A percentile compares a stretch with the other conserved stretches of the same genome.
Evolutionary conservation across 2,797 vertebrate species (phyloP).

Genomic region (Poeciliopsis presidionis): DNA sequence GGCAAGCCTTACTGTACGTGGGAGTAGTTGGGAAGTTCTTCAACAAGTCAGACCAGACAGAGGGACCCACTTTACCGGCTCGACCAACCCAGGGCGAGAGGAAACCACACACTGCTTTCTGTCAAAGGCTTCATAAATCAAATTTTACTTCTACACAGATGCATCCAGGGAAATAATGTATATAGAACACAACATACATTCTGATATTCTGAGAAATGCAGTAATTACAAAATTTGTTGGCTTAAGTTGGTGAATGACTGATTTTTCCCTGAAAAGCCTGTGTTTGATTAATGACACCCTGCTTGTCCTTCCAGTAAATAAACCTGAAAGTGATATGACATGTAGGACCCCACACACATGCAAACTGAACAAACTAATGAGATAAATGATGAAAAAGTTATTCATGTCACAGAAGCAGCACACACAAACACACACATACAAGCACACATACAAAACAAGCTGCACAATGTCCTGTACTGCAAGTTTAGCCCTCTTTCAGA

Average conservation of each 20-base stretch:
- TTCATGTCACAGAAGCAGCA: background rate
- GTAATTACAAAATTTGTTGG: background rate
- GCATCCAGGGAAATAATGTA: background rate
- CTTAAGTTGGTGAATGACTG: background rate
- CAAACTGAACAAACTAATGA: slow-evolving; percentile 14
- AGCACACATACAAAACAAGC: background rate
- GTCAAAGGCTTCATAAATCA: background rate
- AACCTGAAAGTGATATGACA: slow-evolving; percentile 7
- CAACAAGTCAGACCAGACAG: slow-evolving; percentile 10
- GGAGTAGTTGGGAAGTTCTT: slow-evolving; percentile 43
- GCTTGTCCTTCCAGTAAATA: slow-evolving; percentile 39
- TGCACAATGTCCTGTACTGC: background rate
- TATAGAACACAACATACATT: background rate
- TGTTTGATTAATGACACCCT: background rate
- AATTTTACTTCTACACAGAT: slow-evolving; percentile 4
- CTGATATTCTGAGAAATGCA: background rate
- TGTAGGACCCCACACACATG: background rate
- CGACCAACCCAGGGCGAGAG: background rate
- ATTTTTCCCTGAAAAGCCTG: background rate
- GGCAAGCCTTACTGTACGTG: slow-evolving; percentile 67
- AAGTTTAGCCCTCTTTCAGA: background rate
- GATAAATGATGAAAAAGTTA: slow-evolving; percentile 25
- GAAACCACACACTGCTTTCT: background rate
- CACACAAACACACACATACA: background rate
- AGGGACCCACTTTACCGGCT: slow-evolving; percentile 10